Conservation (phyloP, 2,797 vertebrate genomes). For the Amphiprion clarkii region DNA sequence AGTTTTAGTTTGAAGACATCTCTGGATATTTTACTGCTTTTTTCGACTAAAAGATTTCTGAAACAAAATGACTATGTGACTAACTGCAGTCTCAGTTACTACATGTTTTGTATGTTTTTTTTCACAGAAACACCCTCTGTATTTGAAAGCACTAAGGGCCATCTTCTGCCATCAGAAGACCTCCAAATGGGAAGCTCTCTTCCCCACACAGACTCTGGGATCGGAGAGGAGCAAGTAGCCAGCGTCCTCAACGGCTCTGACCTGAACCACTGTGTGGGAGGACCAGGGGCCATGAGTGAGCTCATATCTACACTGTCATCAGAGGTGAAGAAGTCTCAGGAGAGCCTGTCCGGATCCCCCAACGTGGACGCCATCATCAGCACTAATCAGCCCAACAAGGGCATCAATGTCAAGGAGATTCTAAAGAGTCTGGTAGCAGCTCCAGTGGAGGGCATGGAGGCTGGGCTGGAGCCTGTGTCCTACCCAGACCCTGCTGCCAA, state of each 20-base stretch:
- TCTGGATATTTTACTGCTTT: background rate
- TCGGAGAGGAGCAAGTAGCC: slow-evolving; percentile 90
- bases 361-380: slow-evolving; percentile 87
- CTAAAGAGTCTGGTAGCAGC: slow-evolving; percentile 95
- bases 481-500: slow-evolving; percentile 91
- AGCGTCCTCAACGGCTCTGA: slow-evolving; percentile 90
- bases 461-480: slow-evolving; percentile 89
- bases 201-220: slow-evolving; percentile 92
- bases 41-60: background rate
- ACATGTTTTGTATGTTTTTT: slow-evolving; percentile 13
- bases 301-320: slow-evolving; percentile 91
- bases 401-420: slow-evolving; percentile 97
- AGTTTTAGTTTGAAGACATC: background rate
- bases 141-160: slow-evolving; percentile 87
- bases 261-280: slow-evolving; percentile 81
- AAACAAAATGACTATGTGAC: background rate
- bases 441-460: slow-evolving; percentile 90
- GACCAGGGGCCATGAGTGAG: slow-evolving; percentile 84
- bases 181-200: slow-evolving; percentile 85
- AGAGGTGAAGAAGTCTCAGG: slow-evolving; percentile 91
- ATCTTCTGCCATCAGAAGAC: slow-evolving; percentile 81
- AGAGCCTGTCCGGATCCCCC: slow-evolving; percentile 88
- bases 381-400: slow-evolving; percentile 91
- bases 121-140: slow-evolving; percentile 87
- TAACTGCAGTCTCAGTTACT: slow-evolving; percentile 1